Evolutionary conservation across 2,888 invertebrate species (phyloP).

Genomic region (Linnaemya tessellans): DNA sequence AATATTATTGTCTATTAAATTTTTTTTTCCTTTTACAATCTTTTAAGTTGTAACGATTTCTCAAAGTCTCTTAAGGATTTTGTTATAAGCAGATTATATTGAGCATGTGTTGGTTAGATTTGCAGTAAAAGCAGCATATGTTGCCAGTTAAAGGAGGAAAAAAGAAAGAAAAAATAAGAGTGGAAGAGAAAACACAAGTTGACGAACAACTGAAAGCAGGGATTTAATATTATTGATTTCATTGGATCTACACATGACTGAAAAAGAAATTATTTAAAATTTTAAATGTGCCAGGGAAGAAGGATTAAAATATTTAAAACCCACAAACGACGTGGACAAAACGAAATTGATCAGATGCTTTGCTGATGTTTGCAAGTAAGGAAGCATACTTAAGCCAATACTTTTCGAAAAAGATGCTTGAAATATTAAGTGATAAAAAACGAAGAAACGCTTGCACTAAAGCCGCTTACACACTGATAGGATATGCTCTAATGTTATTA

Average conservation of each 20-base stretch:
- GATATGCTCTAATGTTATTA: too few relatives aligned
- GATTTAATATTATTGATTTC: constrained; percentile 69
- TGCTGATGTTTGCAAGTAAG: neutral
- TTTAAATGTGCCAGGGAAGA: constrained; percentile 26
- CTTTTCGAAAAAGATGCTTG: neutral
- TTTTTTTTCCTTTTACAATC: constrained; percentile 56
- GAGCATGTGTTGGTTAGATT: constrained; percentile 70
- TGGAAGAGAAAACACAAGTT: neutral
- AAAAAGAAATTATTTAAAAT: constrained; percentile 38
- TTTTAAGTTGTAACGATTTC: constrained; percentile 63
- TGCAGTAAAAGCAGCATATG: constrained; percentile 20
- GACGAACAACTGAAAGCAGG: constrained; percentile 8
- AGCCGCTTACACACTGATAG: too few relatives aligned
- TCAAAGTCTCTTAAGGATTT: constrained; percentile 69
- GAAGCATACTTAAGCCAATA: neutral
- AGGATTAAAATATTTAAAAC: neutral
- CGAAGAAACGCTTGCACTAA: too few relatives aligned
- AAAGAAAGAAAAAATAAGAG: too few relatives aligned
- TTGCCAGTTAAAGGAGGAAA: neutral
- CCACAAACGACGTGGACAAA: neutral
- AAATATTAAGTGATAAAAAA: too few relatives aligned
- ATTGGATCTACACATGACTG: constrained; percentile 49
- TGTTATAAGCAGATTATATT: constrained; percentile 68
- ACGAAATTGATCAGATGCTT: neutral
- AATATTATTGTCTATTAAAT: constrained; percentile 68